Evolutionary conservation across 2,113 vertebrate species (phyloP), one percentile per base, ranked within the genome.

Genomic region (Actinemys pallida): DNA sequence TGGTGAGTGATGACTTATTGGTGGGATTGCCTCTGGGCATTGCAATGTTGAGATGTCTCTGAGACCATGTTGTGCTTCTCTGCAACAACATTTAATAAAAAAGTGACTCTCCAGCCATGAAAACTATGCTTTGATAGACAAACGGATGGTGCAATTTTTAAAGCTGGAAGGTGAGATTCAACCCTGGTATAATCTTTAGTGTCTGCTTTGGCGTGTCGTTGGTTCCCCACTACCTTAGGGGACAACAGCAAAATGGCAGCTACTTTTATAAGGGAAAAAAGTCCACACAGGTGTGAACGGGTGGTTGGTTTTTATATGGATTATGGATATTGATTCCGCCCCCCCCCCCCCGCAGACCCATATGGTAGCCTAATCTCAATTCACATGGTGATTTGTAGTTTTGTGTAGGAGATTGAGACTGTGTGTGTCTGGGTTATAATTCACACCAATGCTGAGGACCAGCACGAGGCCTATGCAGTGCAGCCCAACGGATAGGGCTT

Each of bases 201-300:
- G 31, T 35, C 62, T 65, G 31, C 3, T 87, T 93, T 90, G 10
- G 84, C 88, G 45, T 84, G 81, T 52, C 80, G 0, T 27, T 93
- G 92, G 75, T 91, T 88, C 93, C 86, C 84, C 39, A 10, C 62
- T 53, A 76, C 84, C n/a, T 82, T 78, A 31, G 52, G 24, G 45
- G 54, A 39, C 81, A 53, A 45, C 45, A 59, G 29, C 76, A 87
- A 29, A 69, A 86, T 69, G 39, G 22, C 59, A 86, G 59, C 6
- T 22, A 10, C 59, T 86, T 82, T 13, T 80, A 65, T 19, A 35
- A 54, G 24, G 56, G 8, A 6, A 49, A 78, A 65, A 20, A 54
- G 59, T 54, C n/a, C 69, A 91, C 56, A 3, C 10, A 82, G 54
- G 42, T 75, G 88, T 56, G 50, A 17, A 35, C 14, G 35, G 50